Conservation (phyloP, 2,888 invertebrate species). For the Pemphredon lugubris region DNA sequence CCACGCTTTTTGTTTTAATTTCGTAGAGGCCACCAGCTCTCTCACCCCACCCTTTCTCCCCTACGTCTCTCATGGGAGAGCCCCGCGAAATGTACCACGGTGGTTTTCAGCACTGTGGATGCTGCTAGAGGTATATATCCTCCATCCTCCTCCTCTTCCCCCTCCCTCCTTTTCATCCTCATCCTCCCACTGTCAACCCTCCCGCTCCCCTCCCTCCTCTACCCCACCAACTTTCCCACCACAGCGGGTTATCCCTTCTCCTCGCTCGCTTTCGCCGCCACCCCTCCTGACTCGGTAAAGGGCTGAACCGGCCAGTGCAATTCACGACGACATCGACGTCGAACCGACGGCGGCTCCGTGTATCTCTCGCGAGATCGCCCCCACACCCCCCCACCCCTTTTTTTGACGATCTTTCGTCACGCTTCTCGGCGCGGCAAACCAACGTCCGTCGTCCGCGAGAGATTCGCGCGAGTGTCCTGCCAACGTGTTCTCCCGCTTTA, state of each 20-base stretch:
- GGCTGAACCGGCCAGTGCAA: slow-evolving; percentile 77
- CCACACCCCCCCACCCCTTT: no score
- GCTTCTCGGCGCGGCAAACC: slow-evolving; percentile 17
- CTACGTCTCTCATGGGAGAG: slow-evolving; percentile 51
- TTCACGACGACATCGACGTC: slow-evolving; percentile 73
- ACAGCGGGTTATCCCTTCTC: slow-evolving; percentile 58
- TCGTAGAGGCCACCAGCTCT: slow-evolving; percentile 57
- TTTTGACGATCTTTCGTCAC: slow-evolving; percentile 15
- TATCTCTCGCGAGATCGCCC: slow-evolving; percentile 16
- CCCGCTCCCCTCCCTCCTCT: slow-evolving; percentile 36
- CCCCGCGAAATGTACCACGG: slow-evolving; percentile 68
- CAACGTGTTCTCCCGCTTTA: no score
- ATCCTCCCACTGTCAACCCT: slow-evolving; percentile 41
- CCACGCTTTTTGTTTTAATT: slow-evolving; percentile 66
- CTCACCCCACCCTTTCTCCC: slow-evolving; percentile 16
- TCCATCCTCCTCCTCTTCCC: slow-evolving; percentile 45
- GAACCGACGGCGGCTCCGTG: slow-evolving; percentile 55
- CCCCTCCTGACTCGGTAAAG: slow-evolving; percentile 68
- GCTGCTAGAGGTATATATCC: slow-evolving; percentile 50
- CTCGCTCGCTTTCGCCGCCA: slow-evolving; percentile 49
- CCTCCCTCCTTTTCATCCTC: slow-evolving; percentile 28
- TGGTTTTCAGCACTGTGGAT: slow-evolving; percentile 72
- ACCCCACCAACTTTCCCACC: slow-evolving; percentile 43
- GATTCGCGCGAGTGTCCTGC: no score
- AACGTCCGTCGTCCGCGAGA: background rate